phyloP scores from a whole-genome alignment of 2,888 invertebrate species.

The Macrophya annulata region DNA sequence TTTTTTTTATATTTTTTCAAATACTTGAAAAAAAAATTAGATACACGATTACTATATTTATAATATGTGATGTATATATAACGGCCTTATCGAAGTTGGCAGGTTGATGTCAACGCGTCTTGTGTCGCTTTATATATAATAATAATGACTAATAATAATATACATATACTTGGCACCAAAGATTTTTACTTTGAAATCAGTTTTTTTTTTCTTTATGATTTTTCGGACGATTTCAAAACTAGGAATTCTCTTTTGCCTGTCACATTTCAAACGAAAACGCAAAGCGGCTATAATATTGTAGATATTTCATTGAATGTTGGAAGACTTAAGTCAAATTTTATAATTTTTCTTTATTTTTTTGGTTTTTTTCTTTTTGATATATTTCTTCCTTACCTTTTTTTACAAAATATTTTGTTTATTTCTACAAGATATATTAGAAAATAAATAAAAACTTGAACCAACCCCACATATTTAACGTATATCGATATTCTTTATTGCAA shows the following conservation, averaged over 20 bases:
- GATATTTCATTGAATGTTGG: not conserved
- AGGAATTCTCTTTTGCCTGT: not conserved
- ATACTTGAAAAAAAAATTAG: not conserved
- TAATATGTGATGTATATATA: not conserved
- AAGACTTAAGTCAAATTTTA: not conserved
- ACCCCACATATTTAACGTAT: too few relatives aligned
- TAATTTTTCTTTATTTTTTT: not conserved
- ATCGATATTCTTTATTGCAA: too few relatives aligned
- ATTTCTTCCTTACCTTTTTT: not conserved
- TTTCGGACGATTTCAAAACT: not conserved
- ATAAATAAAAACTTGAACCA: too few relatives aligned
- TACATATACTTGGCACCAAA: constrained; percentile 13
- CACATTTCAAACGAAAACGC: not conserved
- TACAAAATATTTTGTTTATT: too few relatives aligned
- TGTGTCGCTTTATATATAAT: not conserved
- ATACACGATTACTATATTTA: not conserved
- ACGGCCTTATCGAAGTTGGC: constrained; percentile 5
- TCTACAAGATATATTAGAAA: too few relatives aligned
- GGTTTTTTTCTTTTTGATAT: not conserved
- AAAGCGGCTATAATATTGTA: not conserved
- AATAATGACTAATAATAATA: not conserved
- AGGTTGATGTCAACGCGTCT: constrained; percentile 11
- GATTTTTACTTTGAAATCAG: not conserved
- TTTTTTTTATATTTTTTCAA: not conserved
- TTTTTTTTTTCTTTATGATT: not conserved